These are phyloP conservation scores for Athalia circularis DNA, from an alignment of 2,888 invertebrate species.

Conservation along the genomic window DNA sequence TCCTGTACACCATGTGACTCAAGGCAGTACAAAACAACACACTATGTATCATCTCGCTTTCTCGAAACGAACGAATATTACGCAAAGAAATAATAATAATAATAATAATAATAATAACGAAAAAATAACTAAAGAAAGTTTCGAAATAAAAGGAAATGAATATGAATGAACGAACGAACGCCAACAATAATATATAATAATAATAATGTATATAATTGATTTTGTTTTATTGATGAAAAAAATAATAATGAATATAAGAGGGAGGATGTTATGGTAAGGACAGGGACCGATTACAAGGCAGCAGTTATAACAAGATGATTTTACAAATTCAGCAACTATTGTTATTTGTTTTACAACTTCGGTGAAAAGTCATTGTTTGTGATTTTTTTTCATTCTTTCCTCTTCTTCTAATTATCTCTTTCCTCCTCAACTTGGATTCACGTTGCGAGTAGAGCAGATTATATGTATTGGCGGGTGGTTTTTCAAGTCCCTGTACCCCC, in stretches of 20 bases:
- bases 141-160: slow-evolving; percentile 46
- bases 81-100: slow-evolving; percentile 29
- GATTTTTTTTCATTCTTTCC: background rate
- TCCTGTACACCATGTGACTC: slow-evolving; percentile 71
- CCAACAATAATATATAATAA: slow-evolving; percentile 53
- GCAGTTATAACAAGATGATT: background rate
- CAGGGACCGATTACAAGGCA: slow-evolving; percentile 62
- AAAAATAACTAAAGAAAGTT: slow-evolving; percentile 45
- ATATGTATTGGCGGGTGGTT: slow-evolving; percentile 25
- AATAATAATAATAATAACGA: slow-evolving; percentile 32
- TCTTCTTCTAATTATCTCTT: background rate
- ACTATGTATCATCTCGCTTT: slow-evolving; percentile 48
- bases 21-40: slow-evolving; percentile 67
- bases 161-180: slow-evolving; percentile 52
- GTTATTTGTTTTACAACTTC: slow-evolving; percentile 18
- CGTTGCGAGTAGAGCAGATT: slow-evolving; percentile 39
- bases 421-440: no score
- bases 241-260: slow-evolving; percentile 59
- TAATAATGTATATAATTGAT: slow-evolving; percentile 51
- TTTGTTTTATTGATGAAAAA: slow-evolving; percentile 62
- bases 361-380: slow-evolving; percentile 25
- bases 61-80: slow-evolving; percentile 12
- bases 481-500: slow-evolving; percentile 40
- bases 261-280: slow-evolving; percentile 66
- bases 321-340: background rate